These are phyloP conservation scores for Gymnobelideus leadbeateri DNA, from an alignment of 2,113 vertebrate species.

Conservation along the genomic window DNA sequence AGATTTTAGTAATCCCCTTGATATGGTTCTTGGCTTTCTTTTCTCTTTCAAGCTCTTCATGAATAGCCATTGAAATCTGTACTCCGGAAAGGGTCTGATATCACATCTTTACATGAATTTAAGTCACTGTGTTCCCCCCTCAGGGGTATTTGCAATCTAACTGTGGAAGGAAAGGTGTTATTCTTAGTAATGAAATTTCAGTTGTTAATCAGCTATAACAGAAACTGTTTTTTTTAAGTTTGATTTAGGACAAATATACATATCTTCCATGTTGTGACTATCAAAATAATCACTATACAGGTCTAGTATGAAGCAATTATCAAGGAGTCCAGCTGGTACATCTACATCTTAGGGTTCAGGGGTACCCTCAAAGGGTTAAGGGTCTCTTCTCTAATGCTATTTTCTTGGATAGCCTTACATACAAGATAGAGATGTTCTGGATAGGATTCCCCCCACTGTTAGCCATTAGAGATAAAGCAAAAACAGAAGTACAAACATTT, in stretches of 20 bases:
- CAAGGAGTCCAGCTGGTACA: neutral
- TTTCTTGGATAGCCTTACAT: neutral
- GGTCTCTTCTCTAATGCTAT: neutral
- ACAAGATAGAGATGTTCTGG: neutral
- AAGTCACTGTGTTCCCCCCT: neutral
- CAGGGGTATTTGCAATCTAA: neutral
- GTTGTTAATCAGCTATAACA: neutral
- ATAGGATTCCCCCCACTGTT: neutral
- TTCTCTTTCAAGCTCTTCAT: neutral
- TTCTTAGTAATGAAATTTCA: neutral
- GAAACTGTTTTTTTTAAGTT: neutral
- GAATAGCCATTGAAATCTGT: neutral
- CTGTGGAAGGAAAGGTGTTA: neutral
- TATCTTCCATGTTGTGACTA: neutral
- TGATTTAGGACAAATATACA: neutral
- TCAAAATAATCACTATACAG: too few relatives aligned
- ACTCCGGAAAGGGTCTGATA: neutral
- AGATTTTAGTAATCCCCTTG: neutral
- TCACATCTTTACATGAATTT: neutral
- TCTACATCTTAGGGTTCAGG: neutral
- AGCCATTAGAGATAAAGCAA: neutral
- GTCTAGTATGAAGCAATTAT: neutral
- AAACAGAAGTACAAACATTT: neutral
- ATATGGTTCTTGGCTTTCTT: neutral
- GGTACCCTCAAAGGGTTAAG: neutral